Percentiles rank a stretch among this genome's conserved stretches.
These are phyloP conservation scores for Philonicus albiceps DNA, from an alignment of 2,888 invertebrate genomes.

Conservation along the genomic window DNA sequence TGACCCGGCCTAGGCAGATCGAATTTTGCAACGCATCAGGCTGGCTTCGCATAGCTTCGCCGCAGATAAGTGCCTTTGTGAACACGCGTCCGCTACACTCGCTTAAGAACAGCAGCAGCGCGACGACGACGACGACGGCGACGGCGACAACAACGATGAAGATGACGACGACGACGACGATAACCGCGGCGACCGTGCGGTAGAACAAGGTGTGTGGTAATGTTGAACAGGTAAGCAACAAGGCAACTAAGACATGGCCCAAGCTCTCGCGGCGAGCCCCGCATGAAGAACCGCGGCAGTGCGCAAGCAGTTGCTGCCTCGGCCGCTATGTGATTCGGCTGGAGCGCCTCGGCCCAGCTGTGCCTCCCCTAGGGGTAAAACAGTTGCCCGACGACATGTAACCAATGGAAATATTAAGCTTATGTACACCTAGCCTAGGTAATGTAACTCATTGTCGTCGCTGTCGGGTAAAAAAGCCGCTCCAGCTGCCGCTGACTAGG, in stretches of 20 bases:
- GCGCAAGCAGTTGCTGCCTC: not conserved
- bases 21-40: not conserved
- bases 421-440: not conserved
- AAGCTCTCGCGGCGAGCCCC: not conserved
- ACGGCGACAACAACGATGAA: not conserved
- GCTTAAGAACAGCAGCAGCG: not conserved
- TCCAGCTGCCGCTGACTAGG: conserved; percentile 8
- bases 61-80: not conserved
- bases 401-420: conserved; percentile 31
- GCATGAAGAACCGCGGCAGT: not conserved
- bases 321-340: conserved; percentile 1
- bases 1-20: not conserved
- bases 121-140: conserved; percentile 10
- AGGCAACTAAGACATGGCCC: not conserved
- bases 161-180: not conserved
- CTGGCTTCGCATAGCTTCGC: not conserved
- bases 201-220: conserved; percentile 43
- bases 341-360: not conserved
- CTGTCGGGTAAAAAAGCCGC: not conserved
- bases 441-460: conserved; percentile 17
- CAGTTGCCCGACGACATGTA: conserved; percentile 9
- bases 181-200: not conserved
- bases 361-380: not conserved
- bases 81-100: not conserved
- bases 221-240: conserved; percentile 27